phyloP scores from a whole-genome alignment of 1,140 invertebrate genomes.

The Nebria ingens region DNA sequence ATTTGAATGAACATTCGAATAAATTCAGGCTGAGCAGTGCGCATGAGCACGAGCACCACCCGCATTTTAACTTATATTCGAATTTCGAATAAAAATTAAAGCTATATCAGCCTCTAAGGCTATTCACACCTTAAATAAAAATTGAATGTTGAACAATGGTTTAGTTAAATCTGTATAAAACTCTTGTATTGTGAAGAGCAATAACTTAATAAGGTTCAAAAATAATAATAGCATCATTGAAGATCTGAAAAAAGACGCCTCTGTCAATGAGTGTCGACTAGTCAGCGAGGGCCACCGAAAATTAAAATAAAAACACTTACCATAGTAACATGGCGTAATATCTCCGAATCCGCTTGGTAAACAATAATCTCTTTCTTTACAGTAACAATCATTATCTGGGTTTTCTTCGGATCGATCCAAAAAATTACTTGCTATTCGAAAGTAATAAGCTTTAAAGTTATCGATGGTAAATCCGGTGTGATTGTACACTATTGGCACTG shows the following conservation, averaged over 20 bases:
- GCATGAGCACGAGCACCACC: no score
- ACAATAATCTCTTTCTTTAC: constrained; percentile 39
- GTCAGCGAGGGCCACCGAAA: no score
- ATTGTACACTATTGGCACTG: constrained; percentile 44
- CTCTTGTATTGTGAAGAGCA: not conserved
- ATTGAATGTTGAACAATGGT: no score
- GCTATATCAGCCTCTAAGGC: no score
- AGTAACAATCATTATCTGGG: constrained; percentile 52
- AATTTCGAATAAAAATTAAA: no score
- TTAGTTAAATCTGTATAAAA: no score
- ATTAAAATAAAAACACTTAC: constrained; percentile 36
- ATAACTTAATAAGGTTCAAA: not conserved
- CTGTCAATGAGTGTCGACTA: no score
- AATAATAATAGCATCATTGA: not conserved
- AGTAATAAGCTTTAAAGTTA: constrained; percentile 36
- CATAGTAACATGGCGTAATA: constrained; percentile 62
- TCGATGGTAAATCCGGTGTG: constrained; percentile 26
- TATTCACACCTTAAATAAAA: no score
- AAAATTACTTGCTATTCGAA: constrained; percentile 40
- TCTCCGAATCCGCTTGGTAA: constrained; percentile 51
- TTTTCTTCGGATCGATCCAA: constrained; percentile 44
- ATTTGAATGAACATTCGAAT: no score
- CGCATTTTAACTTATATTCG: no score
- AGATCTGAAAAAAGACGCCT: no score
- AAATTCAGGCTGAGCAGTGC: no score